Evolutionary conservation across 2,113 vertebrate species (phyloP).

Genomic region (Anoura caudifer): DNA sequence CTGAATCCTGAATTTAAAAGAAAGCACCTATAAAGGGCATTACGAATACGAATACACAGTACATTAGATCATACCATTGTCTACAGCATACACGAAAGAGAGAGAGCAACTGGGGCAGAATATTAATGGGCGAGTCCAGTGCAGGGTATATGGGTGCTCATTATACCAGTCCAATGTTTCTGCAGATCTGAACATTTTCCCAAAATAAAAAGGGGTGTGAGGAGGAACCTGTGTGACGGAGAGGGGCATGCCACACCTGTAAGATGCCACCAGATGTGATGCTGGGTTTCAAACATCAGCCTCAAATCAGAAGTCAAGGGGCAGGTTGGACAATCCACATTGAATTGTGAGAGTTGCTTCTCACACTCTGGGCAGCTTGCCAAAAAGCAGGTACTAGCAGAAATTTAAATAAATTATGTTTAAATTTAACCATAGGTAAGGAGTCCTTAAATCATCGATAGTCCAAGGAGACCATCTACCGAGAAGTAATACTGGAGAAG

Average conservation of each 20-base stretch:
- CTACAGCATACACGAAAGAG: no score
- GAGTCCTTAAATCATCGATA: not conserved
- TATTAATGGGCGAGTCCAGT: not conserved
- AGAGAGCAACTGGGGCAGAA: not conserved
- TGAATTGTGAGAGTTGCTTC: not conserved
- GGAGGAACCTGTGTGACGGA: not conserved
- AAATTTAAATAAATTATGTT: not conserved
- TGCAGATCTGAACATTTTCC: not conserved
- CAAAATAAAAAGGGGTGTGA: not conserved
- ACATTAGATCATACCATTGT: no score
- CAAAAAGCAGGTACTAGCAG: fast-evolving
- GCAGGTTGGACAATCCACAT: fast-evolving
- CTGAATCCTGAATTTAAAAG: not conserved
- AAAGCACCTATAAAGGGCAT: not conserved
- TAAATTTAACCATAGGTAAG: not conserved
- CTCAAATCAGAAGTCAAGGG: not conserved
- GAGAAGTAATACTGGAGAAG: not conserved
- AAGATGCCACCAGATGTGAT: not conserved
- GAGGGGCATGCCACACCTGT: fast-evolving
- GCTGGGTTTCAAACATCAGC: not conserved
- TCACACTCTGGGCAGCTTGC: not conserved
- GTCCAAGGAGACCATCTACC: not conserved
- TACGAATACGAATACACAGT: not conserved
- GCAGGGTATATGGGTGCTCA: not conserved
- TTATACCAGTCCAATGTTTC: not conserved